These are phyloP conservation scores for Drymodes brunneopygia DNA, from an alignment of 2,113 vertebrate genomes.

Conservation along the genomic window DNA sequence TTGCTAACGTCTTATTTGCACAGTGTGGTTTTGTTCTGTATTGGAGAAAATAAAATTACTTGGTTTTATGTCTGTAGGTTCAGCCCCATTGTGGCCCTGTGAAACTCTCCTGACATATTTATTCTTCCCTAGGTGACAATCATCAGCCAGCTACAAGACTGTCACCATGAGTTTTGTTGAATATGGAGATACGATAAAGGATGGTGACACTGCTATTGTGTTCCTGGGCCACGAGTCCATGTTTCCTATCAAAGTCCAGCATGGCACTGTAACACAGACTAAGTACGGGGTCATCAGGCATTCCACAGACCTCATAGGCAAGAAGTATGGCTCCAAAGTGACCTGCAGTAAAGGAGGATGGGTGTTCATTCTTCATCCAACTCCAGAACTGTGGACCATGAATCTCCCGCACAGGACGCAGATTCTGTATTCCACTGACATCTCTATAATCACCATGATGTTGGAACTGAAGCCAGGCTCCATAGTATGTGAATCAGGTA, in stretches of 20 bases:
- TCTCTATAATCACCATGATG: slow-evolving; percentile 95
- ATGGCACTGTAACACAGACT: slow-evolving; percentile 89
- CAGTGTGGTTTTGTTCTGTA: neutral
- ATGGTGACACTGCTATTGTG: slow-evolving; percentile 91
- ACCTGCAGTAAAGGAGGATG: slow-evolving; percentile 95
- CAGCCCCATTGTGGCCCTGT: neutral
- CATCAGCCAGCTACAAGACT: neutral
- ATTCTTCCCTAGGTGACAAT: neutral
- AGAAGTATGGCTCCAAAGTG: slow-evolving; percentile 89
- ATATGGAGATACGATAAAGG: slow-evolving; percentile 84
- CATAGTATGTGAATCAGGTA: slow-evolving; percentile 95
- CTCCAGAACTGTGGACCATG: slow-evolving; percentile 93
- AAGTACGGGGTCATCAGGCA: slow-evolving; percentile 92
- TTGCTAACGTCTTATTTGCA: neutral
- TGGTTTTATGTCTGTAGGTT: neutral
- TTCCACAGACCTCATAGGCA: slow-evolving; percentile 89
- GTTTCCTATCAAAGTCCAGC: slow-evolving; percentile 89
- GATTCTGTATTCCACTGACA: slow-evolving; percentile 97
- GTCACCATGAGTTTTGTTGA: slow-evolving; percentile 89
- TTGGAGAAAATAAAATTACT: neutral
- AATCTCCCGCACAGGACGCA: slow-evolving; percentile 93
- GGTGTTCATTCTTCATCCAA: slow-evolving; percentile 95
- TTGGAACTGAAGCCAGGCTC: slow-evolving; percentile 94
- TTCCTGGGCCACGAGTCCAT: slow-evolving; percentile 89
- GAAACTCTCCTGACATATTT: neutral